phyloP scores from a whole-genome alignment of 2,113 vertebrate genomes.

The Etia nguti region DNA sequence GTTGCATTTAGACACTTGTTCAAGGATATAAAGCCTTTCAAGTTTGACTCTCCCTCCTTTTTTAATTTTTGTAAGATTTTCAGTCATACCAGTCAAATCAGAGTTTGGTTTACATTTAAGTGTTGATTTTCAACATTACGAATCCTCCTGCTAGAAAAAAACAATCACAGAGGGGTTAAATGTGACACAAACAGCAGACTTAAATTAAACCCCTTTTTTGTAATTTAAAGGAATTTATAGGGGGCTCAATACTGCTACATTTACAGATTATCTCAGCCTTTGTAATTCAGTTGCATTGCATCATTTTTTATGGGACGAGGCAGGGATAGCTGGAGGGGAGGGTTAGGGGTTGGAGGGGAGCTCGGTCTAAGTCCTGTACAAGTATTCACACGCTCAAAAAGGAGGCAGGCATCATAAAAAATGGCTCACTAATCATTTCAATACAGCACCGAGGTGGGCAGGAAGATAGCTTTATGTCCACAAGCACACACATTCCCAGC shows the following conservation, averaged over 20 bases:
- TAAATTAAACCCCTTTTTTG: conserved; percentile 16
- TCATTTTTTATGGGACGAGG: conserved; percentile 55
- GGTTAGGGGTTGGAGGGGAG: conserved; percentile 47
- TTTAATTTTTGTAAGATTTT: not conserved
- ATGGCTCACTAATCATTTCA: conserved; percentile 67
- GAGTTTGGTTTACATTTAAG: not conserved
- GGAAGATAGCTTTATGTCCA: conserved; percentile 13
- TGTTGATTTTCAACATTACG: not conserved
- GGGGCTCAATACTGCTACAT: conserved; percentile 28
- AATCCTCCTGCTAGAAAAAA: not conserved
- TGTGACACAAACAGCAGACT: conserved; percentile 27
- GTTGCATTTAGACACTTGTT: not conserved
- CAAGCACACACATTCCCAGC: conserved; percentile 22
- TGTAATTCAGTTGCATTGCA: conserved; percentile 59
- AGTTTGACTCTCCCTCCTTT: not conserved
- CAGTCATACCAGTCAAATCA: not conserved
- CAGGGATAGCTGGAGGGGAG: conserved; percentile 43
- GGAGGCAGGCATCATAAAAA: conserved; percentile 62
- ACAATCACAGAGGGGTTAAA: not conserved
- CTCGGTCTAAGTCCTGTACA: conserved; percentile 33
- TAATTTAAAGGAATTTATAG: conserved; percentile 52
- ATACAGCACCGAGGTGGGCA: conserved; percentile 34
- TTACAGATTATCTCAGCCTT: conserved; percentile 54
- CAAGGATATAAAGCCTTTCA: not conserved
- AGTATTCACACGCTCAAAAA: conserved; percentile 56